phyloP scores from a whole-genome alignment of 2,888 invertebrate species.

The Margaritifera margaritifera region DNA sequence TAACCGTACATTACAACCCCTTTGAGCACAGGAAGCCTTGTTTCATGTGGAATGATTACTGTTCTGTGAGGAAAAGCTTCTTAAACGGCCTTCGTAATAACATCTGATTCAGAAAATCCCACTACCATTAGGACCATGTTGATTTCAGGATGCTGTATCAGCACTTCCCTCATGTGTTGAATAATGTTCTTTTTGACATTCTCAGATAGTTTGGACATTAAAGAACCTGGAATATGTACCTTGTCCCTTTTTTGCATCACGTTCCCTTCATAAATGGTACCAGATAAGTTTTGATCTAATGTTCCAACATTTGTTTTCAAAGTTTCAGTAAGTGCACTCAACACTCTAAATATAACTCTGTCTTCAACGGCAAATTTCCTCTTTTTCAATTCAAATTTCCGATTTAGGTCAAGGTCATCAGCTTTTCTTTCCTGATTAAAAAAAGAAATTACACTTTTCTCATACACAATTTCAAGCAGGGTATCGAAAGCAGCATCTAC shows the following conservation, averaged over 20 bases:
- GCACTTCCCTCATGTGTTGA: constrained; percentile 7
- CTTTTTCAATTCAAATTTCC: constrained; percentile 23
- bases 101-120: constrained; percentile 21
- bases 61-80: constrained; percentile 6
- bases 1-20: constrained; percentile 42
- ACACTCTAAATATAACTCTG: constrained; percentile 11
- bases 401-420: constrained; percentile 16
- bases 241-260: constrained; percentile 8
- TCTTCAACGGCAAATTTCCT: not conserved
- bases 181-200: constrained; percentile 6
- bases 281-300: no score
- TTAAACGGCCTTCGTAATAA: constrained; percentile 21
- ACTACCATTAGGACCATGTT: constrained; percentile 32
- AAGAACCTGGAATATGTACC: not conserved
- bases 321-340: not conserved
- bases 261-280: no score
- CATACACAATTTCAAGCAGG: constrained; percentile 17
- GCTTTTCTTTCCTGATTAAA: constrained; percentile 5
- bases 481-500: constrained; percentile 22
- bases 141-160: constrained; percentile 10
- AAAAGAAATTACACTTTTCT: constrained; percentile 4
- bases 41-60: constrained; percentile 21
- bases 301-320: no score
- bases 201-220: constrained; percentile 6
- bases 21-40: constrained; percentile 22